Base-by-base conservation (phyloP, 2,888 invertebrate genomes). In the Palloptera scutellata region DNA sequence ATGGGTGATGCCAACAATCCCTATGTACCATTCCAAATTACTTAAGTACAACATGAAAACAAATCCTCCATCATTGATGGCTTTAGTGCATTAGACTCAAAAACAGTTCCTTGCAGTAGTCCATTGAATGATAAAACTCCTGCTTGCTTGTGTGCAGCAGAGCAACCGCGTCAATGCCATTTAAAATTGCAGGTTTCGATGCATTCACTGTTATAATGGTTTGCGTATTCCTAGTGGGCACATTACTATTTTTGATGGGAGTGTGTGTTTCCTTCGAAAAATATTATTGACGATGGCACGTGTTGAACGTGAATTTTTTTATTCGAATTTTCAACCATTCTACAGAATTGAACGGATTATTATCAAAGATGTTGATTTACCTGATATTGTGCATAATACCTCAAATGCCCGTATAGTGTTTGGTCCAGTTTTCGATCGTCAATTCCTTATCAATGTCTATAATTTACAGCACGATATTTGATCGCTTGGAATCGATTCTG, bases 291-390 rank as follows among this genome's bases (percentile, higher is more conserved):
- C n/a, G n/a, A n/a, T n/a, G n/a, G n/a, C 97, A 0, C 89, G 98
- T 0, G 79, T 91, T n/a, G 97, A 99, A 84, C 90, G 93, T 70
- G 90, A 93, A 69, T 97, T 91, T 86, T 99, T 94, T 83, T 97
- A 99, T 84, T 89, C 91, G 1, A 91, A 96, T 78, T 99, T 99
- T 85, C 92, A 94, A 78, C 97, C 97, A 0, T 97, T 97, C 86
- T 97, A 95, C 84, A 88, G 97, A 70, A 94, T 93, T 12, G 96
- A 97, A 84, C 96, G 96, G 77, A 96, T 85, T 54, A 85, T 98
- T 73, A 94, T 98, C 74, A 91, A 89, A 68, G 89, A 93, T 0
- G 88, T 89, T 17, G 89, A 89, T 13, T 82, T 93, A 65, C 87
- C 90, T 0, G 83, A 87, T 61, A 89, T 94, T 13, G 83, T 88